A percentile compares a stretch with the other conserved stretches of the same genome.
Conservation (phyloP, 2,888 invertebrate genomes). For the Luperina testacea region DNA sequence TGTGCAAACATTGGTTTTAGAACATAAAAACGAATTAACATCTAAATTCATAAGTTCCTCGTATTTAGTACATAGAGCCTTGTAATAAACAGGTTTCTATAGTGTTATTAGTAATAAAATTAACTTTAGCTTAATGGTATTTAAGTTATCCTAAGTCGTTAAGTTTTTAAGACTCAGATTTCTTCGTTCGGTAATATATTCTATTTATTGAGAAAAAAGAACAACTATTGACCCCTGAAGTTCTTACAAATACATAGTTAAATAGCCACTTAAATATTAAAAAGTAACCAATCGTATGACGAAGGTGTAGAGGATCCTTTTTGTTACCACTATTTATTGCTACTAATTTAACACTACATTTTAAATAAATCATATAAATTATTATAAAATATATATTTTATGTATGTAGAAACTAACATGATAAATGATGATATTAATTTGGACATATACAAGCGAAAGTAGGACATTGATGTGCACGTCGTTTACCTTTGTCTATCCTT, state of each 20-base stretch:
- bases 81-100: background rate
- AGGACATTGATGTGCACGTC: constrained; percentile 54
- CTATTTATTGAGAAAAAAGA: background rate
- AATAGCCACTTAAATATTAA: background rate
- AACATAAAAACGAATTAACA: background rate
- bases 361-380: background rate
- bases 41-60: background rate
- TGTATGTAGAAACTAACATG: constrained; percentile 1
- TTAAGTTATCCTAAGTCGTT: background rate
- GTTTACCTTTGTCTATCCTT: constrained; percentile 89
- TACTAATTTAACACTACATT: background rate
- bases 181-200: background rate
- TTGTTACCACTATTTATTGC: background rate
- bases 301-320: background rate
- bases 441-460: constrained; percentile 21
- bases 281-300: constrained; percentile 1
- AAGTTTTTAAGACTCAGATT: background rate
- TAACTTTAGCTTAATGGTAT: background rate
- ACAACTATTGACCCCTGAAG: background rate
- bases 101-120: background rate
- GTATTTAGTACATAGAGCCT: background rate
- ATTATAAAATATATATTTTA: background rate
- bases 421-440: constrained; percentile 14
- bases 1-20: background rate
- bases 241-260: constrained; percentile 8